Base-by-base conservation (phyloP, 2,888 invertebrate genomes). In the Clunio marinus region DNA sequence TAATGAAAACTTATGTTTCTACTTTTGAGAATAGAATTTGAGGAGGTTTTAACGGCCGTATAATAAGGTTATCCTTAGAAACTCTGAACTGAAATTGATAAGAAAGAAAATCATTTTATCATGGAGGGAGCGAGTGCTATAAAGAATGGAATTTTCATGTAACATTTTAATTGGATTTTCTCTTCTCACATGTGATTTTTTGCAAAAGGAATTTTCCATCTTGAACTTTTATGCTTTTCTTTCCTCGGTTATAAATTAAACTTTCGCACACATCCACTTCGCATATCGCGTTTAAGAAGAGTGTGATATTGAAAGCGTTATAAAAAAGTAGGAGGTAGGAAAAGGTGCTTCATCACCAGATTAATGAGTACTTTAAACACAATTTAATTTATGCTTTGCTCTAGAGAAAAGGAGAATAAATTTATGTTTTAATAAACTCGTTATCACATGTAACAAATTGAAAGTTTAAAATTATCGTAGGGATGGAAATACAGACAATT, bases 141-240 rank as follows among this genome's bases (percentile, higher is more conserved):
- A 51, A 51, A 51, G 51, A 25, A 63, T 63, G 63, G 63, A 63
- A 63, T 63, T 63, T 63, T 27, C 63, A 27, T 63, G 63, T 63
- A 45, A 63, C 63, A 41, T n/a, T 63, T 63, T 63, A 63, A 63
- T 63, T 63, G 63, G 45, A 63, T 63, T 63, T 63, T 45, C 13
- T 13, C 63, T 37, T 27, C 25, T 15, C 15, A 37, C 22, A 3
- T 60, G 25, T 57, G 27, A 57, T 27, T 57, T 8, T 57, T 8
- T 17, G 57, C 57, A 22, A 51, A 22, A 51, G 22, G 3, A 41
- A 41, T 4, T 41, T 41, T 7, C 51, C 15, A 2, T 51, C 51
- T 51, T 22, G 13, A 57, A 57, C 22, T 57, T 57, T 27, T 27
- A 57, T 25, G 25, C 27, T 51, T 51, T 32, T 32, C 51, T 22